Conservation (phyloP, 2,888 invertebrate species). For the Cryptocheilus praepositus region DNA sequence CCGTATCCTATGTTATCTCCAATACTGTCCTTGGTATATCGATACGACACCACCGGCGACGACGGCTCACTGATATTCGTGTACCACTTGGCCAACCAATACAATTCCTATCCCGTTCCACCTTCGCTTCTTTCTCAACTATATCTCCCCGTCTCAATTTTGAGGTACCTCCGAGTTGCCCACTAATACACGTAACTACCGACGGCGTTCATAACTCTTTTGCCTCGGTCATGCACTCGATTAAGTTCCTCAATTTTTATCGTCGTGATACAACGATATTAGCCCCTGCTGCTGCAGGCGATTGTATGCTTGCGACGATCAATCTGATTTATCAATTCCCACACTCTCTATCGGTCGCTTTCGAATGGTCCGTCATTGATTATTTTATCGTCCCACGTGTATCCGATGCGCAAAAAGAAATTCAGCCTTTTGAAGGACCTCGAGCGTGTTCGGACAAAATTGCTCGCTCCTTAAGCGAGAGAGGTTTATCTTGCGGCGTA, state of each 20-base stretch:
- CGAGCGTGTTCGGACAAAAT: too few relatives aligned
- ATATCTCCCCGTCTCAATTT: slow-evolving; percentile 14
- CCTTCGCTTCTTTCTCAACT: background rate
- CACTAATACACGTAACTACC: too few relatives aligned
- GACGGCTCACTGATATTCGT: slow-evolving; percentile 22
- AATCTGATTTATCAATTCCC: too few relatives aligned
- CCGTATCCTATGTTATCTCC: slow-evolving; percentile 38
- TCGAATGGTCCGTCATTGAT: too few relatives aligned
- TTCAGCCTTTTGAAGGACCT: too few relatives aligned
- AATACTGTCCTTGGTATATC: slow-evolving; percentile 35
- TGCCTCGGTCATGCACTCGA: slow-evolving; percentile 5
- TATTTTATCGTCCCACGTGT: too few relatives aligned
- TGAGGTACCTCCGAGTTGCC: slow-evolving; percentile 7
- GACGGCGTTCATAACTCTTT: too few relatives aligned
- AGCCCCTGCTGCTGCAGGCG: too few relatives aligned
- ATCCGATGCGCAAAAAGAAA: background rate
- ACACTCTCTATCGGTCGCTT: too few relatives aligned
- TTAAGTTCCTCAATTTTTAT: background rate
- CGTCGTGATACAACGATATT: background rate
- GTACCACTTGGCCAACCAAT: slow-evolving; percentile 45
- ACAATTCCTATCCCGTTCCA: slow-evolving; percentile 37
- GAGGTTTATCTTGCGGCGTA: too few relatives aligned
- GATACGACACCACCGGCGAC: slow-evolving; percentile 27
- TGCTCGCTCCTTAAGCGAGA: too few relatives aligned
- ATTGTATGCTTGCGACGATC: too few relatives aligned